Percentiles rank a stretch among this genome's conserved stretches.
These are phyloP conservation scores for Hedychridium roseum DNA, from an alignment of 2,888 invertebrate genomes.

Conservation along the genomic window DNA sequence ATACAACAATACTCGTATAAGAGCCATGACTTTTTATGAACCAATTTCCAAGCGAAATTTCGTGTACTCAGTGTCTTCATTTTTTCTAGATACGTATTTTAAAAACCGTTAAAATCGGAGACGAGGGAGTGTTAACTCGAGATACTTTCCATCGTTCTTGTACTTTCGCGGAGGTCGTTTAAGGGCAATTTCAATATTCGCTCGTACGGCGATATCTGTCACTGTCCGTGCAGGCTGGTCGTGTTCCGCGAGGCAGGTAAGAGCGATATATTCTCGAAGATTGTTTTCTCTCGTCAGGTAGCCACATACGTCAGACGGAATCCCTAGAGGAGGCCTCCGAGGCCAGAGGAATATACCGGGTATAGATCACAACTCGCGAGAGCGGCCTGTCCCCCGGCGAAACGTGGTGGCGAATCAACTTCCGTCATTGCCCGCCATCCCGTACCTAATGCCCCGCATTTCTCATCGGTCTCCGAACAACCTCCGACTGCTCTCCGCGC, in stretches of 20 bases:
- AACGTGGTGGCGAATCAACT: conserved; percentile 63
- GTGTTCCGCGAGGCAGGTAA: conserved; percentile 23
- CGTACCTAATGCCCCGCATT: conserved; percentile 59
- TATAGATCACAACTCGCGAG: conserved; percentile 62
- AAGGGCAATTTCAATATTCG: conserved; percentile 24
- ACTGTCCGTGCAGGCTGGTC: conserved; percentile 12
- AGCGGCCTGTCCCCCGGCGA: conserved; percentile 53
- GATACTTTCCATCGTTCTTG: not conserved
- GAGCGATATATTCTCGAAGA: conserved; percentile 62
- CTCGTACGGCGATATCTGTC: conserved; percentile 18
- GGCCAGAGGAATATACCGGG: conserved; percentile 53
- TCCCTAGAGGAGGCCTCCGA: conserved; percentile 54
- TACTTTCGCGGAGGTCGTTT: conserved; percentile 8
- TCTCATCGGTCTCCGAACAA: conserved; percentile 60
- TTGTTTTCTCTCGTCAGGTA: conserved; percentile 65
- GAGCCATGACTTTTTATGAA: too few species aligned
- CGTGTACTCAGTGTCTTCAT: too few species aligned
- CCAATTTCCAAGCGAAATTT: too few species aligned
- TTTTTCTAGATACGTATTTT: too few species aligned
- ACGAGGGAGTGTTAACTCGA: too few species aligned
- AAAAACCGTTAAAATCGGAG: too few species aligned
- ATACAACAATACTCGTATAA: too few species aligned
- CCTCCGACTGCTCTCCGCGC: conserved; percentile 20
- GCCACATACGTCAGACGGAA: conserved; percentile 62
- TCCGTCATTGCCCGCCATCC: conserved; percentile 63